These are phyloP conservation scores for Cichlasoma orientale DNA, from an alignment of 2,797 vertebrate species.

Conservation along the genomic window DNA sequence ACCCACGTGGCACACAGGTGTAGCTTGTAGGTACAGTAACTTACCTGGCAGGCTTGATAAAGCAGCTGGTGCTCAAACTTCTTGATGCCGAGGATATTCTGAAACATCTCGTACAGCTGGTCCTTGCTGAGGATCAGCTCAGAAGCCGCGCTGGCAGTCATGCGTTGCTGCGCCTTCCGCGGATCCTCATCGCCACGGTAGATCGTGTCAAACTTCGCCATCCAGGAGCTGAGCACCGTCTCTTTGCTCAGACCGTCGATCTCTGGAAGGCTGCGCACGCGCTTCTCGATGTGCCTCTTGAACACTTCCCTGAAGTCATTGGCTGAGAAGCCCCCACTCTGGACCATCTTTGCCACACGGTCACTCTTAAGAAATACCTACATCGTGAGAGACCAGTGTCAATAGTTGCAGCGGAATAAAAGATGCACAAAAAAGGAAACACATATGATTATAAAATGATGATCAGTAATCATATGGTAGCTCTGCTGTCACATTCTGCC, in stretches of 20 bases:
- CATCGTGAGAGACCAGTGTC: slow-evolving; percentile 23
- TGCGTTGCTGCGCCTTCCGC: slow-evolving; percentile 96
- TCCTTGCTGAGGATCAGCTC: slow-evolving; percentile 99
- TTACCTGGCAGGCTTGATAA: slow-evolving; percentile 99
- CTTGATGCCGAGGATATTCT: slow-evolving; percentile 98
- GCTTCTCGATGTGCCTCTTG: slow-evolving; percentile 99
- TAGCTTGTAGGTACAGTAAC: not conserved
- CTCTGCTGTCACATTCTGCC: not conserved
- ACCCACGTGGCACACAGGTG: not conserved
- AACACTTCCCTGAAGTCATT: slow-evolving; percentile 97
- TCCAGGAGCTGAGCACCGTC: slow-evolving; percentile 99
- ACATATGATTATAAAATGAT: slow-evolving; percentile 32
- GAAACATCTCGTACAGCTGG: slow-evolving; percentile 99
- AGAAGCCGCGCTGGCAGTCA: slow-evolving; percentile 96
- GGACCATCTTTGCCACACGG: slow-evolving; percentile 98
- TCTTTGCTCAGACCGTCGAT: slow-evolving; percentile 99
- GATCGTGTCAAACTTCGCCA: slow-evolving; percentile 99
- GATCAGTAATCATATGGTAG: slow-evolving; percentile 22
- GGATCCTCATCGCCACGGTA: slow-evolving; percentile 98
- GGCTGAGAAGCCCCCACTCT: slow-evolving; percentile 96
- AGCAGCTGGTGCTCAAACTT: slow-evolving; percentile 99
- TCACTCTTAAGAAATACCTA: slow-evolving; percentile 99
- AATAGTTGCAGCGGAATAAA: not conserved
- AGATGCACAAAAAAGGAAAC: not conserved
- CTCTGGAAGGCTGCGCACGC: slow-evolving; percentile 96